Percentiles rank a stretch among this genome's conserved stretches.
These are phyloP conservation scores for Lonchura striata DNA, from an alignment of 2,113 vertebrate species.

Conservation along the genomic window DNA sequence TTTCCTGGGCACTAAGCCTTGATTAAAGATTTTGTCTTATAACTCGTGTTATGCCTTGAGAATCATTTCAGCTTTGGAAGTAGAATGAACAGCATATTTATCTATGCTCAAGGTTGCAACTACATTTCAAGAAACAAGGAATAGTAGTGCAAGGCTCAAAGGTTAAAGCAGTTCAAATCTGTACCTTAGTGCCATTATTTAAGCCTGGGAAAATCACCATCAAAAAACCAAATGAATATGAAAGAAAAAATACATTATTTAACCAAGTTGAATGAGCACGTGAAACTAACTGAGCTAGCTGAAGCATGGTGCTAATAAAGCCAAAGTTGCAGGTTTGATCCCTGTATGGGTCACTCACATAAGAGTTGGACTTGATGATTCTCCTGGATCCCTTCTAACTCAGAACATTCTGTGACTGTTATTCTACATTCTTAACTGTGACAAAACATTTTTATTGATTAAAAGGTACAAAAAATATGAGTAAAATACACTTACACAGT, in stretches of 20 bases:
- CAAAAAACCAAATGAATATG: not conserved
- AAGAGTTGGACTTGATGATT: not conserved
- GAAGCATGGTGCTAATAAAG: not conserved
- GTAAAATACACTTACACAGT: not conserved
- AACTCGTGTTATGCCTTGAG: not conserved
- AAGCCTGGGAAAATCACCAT: not conserved
- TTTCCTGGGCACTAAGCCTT: not conserved
- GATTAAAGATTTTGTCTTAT: not conserved
- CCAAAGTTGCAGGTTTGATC: not conserved
- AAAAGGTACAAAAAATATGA: not conserved
- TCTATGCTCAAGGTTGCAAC: not conserved
- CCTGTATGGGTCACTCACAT: not conserved
- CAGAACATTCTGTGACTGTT: not conserved
- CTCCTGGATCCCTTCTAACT: not conserved
- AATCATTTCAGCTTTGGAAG: not conserved
- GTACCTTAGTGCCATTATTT: not conserved
- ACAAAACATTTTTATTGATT: not conserved
- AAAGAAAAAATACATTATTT: not conserved
- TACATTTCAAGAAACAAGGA: not conserved
- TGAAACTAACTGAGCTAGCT: not conserved
- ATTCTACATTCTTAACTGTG: not conserved
- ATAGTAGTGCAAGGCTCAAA: not conserved
- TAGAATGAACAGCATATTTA: not conserved
- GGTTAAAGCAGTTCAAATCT: not conserved
- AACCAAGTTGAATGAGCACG: not conserved